These are phyloP conservation scores for Clanis bilineata DNA, from an alignment of 2,888 invertebrate genomes.

Conservation along the genomic window DNA sequence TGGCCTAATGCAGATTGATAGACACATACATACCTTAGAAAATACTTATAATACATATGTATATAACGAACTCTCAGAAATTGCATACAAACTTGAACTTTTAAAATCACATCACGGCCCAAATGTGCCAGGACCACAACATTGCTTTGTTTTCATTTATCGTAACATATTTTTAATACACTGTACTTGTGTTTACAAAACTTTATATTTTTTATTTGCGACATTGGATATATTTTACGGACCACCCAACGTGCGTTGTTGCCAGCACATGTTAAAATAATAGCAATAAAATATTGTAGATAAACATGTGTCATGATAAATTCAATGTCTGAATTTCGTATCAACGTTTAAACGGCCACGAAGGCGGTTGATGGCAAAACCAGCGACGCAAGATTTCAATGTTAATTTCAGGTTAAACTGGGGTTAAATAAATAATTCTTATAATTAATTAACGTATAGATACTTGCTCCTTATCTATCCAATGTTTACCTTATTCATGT, in stretches of 20 bases:
- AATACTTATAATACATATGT: too few species aligned
- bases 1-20: too few species aligned
- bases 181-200: constrained; percentile 52
- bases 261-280: constrained; percentile 49
- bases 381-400: constrained; percentile 5
- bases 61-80: not conserved
- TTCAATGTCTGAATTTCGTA: constrained; percentile 39
- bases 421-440: constrained; percentile 17
- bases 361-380: constrained; percentile 13
- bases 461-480: constrained; percentile 9
- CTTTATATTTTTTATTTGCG: constrained; percentile 42
- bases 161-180: constrained; percentile 18
- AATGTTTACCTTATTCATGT: not conserved
- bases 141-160: constrained; percentile 10
- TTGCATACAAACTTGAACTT: not conserved
- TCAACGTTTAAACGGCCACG: constrained; percentile 25
- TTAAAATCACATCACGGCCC: not conserved
- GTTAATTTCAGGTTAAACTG: constrained; percentile 15
- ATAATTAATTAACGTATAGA: constrained; percentile 18
- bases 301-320: constrained; percentile 51
- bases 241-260: constrained; percentile 51
- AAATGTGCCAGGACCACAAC: constrained; percentile 15
- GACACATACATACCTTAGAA: not conserved
- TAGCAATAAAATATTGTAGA: constrained; percentile 51
- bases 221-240: constrained; percentile 40